Base-by-base conservation (phyloP, 23 tunicate species). In the Styela clava region DNA sequence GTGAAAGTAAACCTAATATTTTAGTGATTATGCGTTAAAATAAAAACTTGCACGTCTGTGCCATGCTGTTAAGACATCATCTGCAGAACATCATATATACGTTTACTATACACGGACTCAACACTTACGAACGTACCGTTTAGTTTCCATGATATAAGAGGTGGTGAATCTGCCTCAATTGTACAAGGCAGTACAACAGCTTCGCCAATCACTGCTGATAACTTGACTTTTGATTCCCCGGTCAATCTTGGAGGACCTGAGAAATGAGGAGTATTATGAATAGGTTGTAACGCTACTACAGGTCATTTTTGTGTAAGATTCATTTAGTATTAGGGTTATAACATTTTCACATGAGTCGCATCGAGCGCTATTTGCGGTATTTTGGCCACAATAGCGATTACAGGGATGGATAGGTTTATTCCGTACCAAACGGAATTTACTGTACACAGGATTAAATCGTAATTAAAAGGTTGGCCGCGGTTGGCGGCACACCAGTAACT, bases 381-480 rank as follows among this genome's bases (percentile, higher is more conserved):
- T 44, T 44, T 44, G 56, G 56, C 56, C 7, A 44, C 12, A 44
- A 44, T 44, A 44, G 56, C 56, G 56, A 44, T 44, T 5, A 44
- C 56, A 44, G 12, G 12, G n/a, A 44, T 5, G 56, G 56, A 44
- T 44, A 5, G 56, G 56, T 44, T 5, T 44, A 44, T 44, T 44
- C 12, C 12, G 9, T 5, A 65, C 31, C 77, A 30, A 71, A 71
- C 16, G 18, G 5, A 71, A 34, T 71, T 71, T 71, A 71, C 77
- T 16, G 35, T 71, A 71, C 77, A 71, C 77, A 21, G 77, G 77
- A 71, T 71, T 71, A 28, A 30, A 35, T 5, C 7, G 77, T 30
- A 71, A 71, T 71, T 71, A 71, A 71, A 27, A 27, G 77, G 3
- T 30, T 71, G 12, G 56, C 56, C 56, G 56, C 56, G 56, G 56